A percentile compares a stretch with the other conserved stretches of the same genome.
Evolutionary conservation across 2,113 vertebrate species (phyloP).

Genomic region (Oncorhynchus tshawytscha): DNA sequence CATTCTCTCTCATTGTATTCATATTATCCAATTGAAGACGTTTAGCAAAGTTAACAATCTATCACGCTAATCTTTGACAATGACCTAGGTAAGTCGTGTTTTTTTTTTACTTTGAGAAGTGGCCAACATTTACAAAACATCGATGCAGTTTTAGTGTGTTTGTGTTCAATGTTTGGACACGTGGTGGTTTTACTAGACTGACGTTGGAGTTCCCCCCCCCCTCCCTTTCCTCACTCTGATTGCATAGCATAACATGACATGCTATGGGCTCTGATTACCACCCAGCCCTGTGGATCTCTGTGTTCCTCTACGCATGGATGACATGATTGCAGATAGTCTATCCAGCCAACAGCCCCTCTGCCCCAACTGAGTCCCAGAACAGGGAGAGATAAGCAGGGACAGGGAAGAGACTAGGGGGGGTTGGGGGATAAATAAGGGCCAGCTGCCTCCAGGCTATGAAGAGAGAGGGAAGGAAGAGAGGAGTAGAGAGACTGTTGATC

Average conservation of each 20-base stretch:
- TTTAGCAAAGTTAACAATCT: too few species aligned
- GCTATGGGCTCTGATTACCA: neutral
- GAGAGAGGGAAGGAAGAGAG: neutral
- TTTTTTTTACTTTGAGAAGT: neutral
- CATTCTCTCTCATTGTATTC: too few species aligned
- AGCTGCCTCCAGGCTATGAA: constrained; percentile 22
- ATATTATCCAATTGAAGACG: too few species aligned
- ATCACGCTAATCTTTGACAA: too few species aligned
- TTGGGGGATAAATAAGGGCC: neutral
- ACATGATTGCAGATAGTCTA: constrained; percentile 23
- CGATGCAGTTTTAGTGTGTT: neutral
- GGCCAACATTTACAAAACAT: neutral
- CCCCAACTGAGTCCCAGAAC: neutral
- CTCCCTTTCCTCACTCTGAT: neutral
- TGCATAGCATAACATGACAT: neutral
- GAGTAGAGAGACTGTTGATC: constrained; percentile 2
- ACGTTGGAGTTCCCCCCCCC: neutral
- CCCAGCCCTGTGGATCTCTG: neutral
- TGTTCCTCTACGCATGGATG: constrained; percentile 14
- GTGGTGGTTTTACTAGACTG: constrained; percentile 2
- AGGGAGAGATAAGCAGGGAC: constrained; percentile 5
- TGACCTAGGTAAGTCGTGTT: neutral
- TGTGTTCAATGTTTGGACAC: neutral
- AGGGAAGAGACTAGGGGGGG: neutral
- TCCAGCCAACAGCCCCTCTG: constrained; percentile 11